These are phyloP conservation scores for Brassicogethes aeneus DNA, from an alignment of 2,888 invertebrate genomes.

Conservation along the genomic window DNA sequence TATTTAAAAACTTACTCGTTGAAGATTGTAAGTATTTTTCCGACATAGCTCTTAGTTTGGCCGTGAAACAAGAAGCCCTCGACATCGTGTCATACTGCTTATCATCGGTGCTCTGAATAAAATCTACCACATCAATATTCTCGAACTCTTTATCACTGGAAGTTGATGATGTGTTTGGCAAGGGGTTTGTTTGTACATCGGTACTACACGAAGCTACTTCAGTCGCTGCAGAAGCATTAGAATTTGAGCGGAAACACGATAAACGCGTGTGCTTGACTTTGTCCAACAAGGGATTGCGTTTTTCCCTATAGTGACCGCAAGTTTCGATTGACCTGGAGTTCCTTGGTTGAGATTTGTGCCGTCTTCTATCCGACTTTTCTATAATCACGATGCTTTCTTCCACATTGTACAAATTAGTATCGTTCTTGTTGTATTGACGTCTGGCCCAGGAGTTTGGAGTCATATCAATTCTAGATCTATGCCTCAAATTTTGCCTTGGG, in stretches of 20 bases:
- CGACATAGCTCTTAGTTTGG: slow-evolving; percentile 63
- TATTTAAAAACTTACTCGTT: slow-evolving; percentile 58
- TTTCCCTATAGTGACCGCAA: slow-evolving; percentile 50
- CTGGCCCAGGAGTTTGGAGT: slow-evolving; percentile 55
- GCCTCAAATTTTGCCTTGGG: slow-evolving; percentile 21
- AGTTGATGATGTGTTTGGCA: slow-evolving; percentile 12
- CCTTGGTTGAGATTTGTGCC: slow-evolving; percentile 44
- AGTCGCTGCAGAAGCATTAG: slow-evolving; percentile 44
- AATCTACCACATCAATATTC: slow-evolving; percentile 7
- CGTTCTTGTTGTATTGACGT: slow-evolving; percentile 53
- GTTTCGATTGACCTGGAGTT: slow-evolving; percentile 37
- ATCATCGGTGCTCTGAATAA: slow-evolving; percentile 4
- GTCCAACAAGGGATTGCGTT: slow-evolving; percentile 60
- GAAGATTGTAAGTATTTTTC: slow-evolving; percentile 63
- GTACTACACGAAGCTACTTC: slow-evolving; percentile 25
- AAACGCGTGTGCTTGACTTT: slow-evolving; percentile 62
- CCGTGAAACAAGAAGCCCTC: slow-evolving; percentile 54
- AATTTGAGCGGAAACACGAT: slow-evolving; percentile 56
- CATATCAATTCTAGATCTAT: slow-evolving; percentile 43
- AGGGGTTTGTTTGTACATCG: slow-evolving; percentile 1
- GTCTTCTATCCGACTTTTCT: slow-evolving; percentile 48
- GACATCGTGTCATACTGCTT: slow-evolving; percentile 24
- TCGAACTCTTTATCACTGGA: slow-evolving; percentile 8
- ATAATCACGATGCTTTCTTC: slow-evolving; percentile 51
- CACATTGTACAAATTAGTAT: slow-evolving; percentile 60